Conservation (phyloP, 2,888 invertebrate species). For the Epiblema foenella region DNA sequence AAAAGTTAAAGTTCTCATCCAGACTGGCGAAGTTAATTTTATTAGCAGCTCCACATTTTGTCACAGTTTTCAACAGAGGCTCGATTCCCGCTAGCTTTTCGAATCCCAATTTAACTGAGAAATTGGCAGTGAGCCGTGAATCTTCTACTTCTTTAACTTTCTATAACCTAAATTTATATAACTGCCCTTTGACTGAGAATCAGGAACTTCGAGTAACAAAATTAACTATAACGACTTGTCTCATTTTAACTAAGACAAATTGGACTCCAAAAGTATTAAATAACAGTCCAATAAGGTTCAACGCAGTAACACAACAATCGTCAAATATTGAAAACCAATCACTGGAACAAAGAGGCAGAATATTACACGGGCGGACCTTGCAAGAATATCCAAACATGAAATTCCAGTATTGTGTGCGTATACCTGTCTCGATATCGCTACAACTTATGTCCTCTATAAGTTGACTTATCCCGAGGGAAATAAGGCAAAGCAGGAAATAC, state of each 20-base stretch:
- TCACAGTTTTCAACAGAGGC: not conserved
- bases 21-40: not conserved
- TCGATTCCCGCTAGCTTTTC: too few species aligned
- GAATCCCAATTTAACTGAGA: too few species aligned
- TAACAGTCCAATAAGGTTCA: not conserved
- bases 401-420: slow-evolving; percentile 49
- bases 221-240: too few species aligned
- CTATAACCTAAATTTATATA: too few species aligned
- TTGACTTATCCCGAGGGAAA: slow-evolving; percentile 81
- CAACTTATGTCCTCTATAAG: slow-evolving; percentile 79
- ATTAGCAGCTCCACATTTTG: not conserved
- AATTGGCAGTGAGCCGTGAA: not conserved
- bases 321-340: slow-evolving; percentile 23
- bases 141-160: not conserved
- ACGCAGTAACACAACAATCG: not conserved
- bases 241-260: not conserved
- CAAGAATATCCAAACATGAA: slow-evolving; percentile 36
- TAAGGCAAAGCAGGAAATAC: slow-evolving; percentile 78
- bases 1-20: not conserved
- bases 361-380: slow-evolving; percentile 6
- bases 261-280: not conserved
- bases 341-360: slow-evolving; percentile 9
- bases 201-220: not conserved
- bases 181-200: too few species aligned
- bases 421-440: slow-evolving; percentile 62